Conservation (phyloP, 2,797 vertebrate species). For the Cossypha niveicapilla region DNA sequence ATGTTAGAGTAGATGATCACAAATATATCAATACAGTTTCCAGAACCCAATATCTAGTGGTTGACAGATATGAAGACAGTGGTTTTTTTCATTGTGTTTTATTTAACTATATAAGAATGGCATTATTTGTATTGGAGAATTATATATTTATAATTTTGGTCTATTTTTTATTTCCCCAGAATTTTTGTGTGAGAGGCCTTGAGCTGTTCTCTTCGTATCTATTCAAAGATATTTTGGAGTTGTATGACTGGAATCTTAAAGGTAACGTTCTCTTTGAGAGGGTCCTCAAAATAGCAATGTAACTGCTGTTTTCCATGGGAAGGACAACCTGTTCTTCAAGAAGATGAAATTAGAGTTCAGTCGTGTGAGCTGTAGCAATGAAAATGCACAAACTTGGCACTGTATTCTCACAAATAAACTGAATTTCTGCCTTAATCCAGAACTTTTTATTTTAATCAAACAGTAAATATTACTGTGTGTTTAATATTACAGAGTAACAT, state of each 20-base stretch:
- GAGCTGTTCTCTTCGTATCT: slow-evolving; percentile 91
- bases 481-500: background rate
- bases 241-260: slow-evolving; percentile 98
- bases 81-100: rapidly evolving
- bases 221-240: slow-evolving; percentile 94
- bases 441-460: background rate
- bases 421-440: background rate
- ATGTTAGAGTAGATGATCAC: background rate
- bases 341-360: background rate
- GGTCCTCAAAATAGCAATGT: background rate
- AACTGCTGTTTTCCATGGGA: background rate
- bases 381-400: background rate
- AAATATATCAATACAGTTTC: background rate
- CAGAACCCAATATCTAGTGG: background rate
- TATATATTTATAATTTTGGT: background rate
- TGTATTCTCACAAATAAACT: background rate
- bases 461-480: background rate
- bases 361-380: background rate
- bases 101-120: background rate
- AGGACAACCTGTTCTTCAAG: background rate
- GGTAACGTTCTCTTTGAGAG: slow-evolving; percentile 68
- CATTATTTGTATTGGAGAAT: background rate
- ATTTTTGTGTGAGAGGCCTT: slow-evolving; percentile 93
- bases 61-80: background rate
- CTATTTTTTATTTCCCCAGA: slow-evolving; percentile 75